Conservation (phyloP, 2,888 invertebrate genomes). For the Euplagia quadripunctaria region DNA sequence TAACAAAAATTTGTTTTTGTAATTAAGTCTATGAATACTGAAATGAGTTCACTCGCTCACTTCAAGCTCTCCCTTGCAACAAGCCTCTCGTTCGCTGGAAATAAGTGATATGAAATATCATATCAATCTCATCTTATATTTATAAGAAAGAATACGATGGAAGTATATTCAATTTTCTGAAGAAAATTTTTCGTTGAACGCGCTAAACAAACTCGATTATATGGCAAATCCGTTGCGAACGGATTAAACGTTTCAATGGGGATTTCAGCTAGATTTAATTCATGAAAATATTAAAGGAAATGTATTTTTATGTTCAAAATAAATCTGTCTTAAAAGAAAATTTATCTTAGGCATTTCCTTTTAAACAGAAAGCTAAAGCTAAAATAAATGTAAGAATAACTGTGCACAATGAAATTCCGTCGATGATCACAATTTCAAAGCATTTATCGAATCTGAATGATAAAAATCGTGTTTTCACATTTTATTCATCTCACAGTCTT, state of each 20-base stretch:
- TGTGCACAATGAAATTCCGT: neutral
- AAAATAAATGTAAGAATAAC: neutral
- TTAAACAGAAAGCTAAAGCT: neutral
- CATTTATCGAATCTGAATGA: too few species aligned
- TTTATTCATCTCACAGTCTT: neutral
- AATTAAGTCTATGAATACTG: neutral
- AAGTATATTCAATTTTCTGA: conserved; percentile 42
- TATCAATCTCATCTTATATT: conserved; percentile 47
- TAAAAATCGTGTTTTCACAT: neutral
- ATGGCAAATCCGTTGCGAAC: conserved; percentile 35
- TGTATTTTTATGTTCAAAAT: conserved; percentile 3
- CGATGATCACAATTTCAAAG: neutral
- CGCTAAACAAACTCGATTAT: conserved; percentile 50
- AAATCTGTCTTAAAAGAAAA: neutral
- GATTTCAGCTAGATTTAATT: conserved; percentile 39
- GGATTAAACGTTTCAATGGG: conserved; percentile 46
- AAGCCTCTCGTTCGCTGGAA: neutral
- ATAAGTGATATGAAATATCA: conserved; percentile 31
- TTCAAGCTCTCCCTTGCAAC: neutral
- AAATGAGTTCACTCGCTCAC: neutral
- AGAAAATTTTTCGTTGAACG: conserved; percentile 33
- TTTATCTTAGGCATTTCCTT: neutral
- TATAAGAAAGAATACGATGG: conserved; percentile 33
- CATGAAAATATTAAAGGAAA: conserved; percentile 39
- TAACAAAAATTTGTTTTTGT: neutral